phyloP scores from a whole-genome alignment of 2,797 vertebrate genomes.

The Hylomyscus alleni region DNA sequence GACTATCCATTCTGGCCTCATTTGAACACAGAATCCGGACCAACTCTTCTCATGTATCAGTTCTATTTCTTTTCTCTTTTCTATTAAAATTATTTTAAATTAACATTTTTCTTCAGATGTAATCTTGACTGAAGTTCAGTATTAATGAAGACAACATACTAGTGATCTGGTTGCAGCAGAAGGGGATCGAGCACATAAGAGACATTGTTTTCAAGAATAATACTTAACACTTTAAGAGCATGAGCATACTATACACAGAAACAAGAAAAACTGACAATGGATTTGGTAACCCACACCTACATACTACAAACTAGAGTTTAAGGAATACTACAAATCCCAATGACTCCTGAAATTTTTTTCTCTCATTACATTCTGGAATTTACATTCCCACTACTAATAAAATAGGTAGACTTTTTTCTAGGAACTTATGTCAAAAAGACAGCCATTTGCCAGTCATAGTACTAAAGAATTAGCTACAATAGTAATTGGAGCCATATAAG shows the following conservation, averaged over 20 bases:
- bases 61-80: background rate
- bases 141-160: background rate
- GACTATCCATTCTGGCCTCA: background rate
- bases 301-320: background rate
- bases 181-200: background rate
- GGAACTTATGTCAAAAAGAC: background rate
- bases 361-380: background rate
- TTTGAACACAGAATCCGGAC: background rate
- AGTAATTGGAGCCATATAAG: background rate
- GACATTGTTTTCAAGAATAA: background rate
- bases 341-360: background rate
- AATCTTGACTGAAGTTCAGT: background rate
- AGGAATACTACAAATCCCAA: background rate
- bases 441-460: background rate
- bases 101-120: background rate
- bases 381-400: background rate
- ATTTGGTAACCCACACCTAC: background rate
- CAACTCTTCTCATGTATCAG: background rate
- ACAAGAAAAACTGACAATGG: background rate
- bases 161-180: background rate
- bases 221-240: background rate
- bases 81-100: background rate
- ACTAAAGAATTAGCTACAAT: background rate
- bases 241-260: background rate
- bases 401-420: background rate